These are phyloP conservation scores for Cephonodes hylas DNA, from an alignment of 2,888 invertebrate species.

Conservation along the genomic window DNA sequence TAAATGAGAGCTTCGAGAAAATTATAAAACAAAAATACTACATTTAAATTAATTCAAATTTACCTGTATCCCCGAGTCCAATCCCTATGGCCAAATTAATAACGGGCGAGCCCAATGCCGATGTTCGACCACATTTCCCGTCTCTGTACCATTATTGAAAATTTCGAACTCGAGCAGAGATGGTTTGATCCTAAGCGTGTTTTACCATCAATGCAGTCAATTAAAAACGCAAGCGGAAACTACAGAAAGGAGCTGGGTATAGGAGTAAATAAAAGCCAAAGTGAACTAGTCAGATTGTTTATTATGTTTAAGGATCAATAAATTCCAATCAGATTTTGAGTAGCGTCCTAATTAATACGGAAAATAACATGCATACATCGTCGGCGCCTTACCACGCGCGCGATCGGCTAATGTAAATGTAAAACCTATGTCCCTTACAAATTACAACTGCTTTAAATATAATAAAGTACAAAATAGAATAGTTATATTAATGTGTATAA, in stretches of 20 bases:
- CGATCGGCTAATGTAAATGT: slow-evolving; percentile 27
- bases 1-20: too few species aligned
- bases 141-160: too few species aligned
- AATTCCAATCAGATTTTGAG: slow-evolving; percentile 58
- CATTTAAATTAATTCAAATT: too few species aligned
- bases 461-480: slow-evolving; percentile 67
- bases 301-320: slow-evolving; percentile 59
- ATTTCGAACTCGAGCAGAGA: too few species aligned
- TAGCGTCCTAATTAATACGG: slow-evolving; percentile 58
- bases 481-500: slow-evolving; percentile 49
- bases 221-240: too few species aligned
- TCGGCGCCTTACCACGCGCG: slow-evolving; percentile 13
- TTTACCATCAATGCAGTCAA: too few species aligned
- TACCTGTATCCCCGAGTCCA: too few species aligned
- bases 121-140: too few species aligned
- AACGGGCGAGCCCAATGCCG: too few species aligned
- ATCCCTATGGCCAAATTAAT: too few species aligned
- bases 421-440: slow-evolving; percentile 48
- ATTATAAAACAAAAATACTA: too few species aligned
- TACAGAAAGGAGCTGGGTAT: not conserved
- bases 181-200: too few species aligned
- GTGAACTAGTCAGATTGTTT: slow-evolving; percentile 71
- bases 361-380: slow-evolving; percentile 59
- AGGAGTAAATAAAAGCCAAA: slow-evolving; percentile 40
- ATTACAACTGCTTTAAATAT: slow-evolving; percentile 31